These are phyloP conservation scores for Machimus atricapillus DNA, from an alignment of 2,888 invertebrate species.

Conservation along the genomic window DNA sequence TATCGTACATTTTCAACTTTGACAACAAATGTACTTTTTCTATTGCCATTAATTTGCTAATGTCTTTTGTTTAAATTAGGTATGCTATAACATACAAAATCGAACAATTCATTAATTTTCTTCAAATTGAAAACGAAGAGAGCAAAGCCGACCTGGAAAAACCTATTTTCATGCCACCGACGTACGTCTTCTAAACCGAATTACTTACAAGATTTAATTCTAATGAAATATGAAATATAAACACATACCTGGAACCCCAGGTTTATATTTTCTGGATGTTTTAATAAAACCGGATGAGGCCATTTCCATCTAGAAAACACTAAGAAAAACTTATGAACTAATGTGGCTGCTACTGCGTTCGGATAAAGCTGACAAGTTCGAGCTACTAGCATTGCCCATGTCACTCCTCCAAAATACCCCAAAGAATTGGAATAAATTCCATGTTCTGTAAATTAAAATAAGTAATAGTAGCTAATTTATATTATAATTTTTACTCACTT, in stretches of 20 bases:
- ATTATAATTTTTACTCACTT: constrained; percentile 68
- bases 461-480: neutral
- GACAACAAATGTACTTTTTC: neutral
- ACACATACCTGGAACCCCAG: constrained; percentile 77
- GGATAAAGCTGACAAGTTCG: constrained; percentile 98
- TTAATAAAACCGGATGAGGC: constrained; percentile 97
- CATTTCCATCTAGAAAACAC: constrained; percentile 99
- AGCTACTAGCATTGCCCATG: constrained; percentile 99
- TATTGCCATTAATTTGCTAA: neutral
- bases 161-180: neutral
- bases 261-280: constrained; percentile 87
- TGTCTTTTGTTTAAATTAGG: neutral
- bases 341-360: constrained; percentile 91
- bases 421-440: constrained; percentile 98
- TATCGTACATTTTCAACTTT: neutral
- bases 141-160: neutral
- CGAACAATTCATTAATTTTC: neutral
- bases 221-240: constrained; percentile 24
- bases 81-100: neutral
- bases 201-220: neutral
- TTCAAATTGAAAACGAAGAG: neutral
- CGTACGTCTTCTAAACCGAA: neutral
- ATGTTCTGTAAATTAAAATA: constrained; percentile 69
- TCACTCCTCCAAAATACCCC: constrained; percentile 97
- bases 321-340: constrained; percentile 98